phyloP scores from a whole-genome alignment of 2,797 vertebrate genomes.

The Tragopan temminckii region DNA sequence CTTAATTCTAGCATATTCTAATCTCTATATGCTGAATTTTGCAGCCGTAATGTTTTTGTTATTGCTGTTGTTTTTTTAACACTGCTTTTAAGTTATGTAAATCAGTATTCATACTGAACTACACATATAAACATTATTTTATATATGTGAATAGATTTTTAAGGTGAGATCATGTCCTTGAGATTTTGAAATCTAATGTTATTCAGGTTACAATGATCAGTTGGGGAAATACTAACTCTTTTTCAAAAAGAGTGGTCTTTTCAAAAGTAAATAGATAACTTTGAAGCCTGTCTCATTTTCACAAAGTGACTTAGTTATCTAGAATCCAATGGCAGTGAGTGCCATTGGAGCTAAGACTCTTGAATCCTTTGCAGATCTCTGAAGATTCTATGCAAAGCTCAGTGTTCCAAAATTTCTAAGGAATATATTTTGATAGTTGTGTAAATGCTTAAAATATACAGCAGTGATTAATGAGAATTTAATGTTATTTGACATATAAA shows the following conservation, averaged over 20 bases:
- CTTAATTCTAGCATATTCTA: not conserved
- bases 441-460: not conserved
- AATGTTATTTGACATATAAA: not conserved
- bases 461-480: not conserved
- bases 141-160: not conserved
- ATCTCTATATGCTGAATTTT: not conserved
- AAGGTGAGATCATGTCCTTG: not conserved
- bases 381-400: not conserved
- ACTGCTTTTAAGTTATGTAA: not conserved
- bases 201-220: not conserved
- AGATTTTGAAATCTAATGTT: not conserved
- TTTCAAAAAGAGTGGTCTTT: slow-evolving; percentile 28
- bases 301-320: not conserved
- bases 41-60: not conserved
- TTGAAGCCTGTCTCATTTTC: slow-evolving; percentile 5
- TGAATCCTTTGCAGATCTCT: not conserved
- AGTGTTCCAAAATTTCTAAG: not conserved
- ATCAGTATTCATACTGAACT: not conserved
- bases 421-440: not conserved
- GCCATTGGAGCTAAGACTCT: not conserved
- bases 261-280: slow-evolving; percentile 4
- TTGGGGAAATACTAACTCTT: not conserved
- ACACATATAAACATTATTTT: not conserved
- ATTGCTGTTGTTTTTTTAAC: not conserved
- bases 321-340: not conserved